Evolutionary conservation across 2,797 vertebrate genomes (phyloP).

Genomic region (Chrosomus eos): DNA sequence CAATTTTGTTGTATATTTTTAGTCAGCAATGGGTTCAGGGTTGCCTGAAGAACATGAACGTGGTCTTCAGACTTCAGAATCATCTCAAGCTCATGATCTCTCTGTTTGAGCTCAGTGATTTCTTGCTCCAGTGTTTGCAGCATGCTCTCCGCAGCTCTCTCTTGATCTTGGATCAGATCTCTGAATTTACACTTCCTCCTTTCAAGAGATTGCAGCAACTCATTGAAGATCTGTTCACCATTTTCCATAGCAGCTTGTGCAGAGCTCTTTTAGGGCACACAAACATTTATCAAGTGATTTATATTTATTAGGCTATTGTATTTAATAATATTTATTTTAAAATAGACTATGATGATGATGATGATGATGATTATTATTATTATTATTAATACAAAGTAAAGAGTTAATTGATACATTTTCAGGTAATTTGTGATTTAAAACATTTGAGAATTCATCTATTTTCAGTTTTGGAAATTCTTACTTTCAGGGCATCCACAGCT

Average conservation of each 20-base stretch:
- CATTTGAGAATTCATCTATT: not conserved
- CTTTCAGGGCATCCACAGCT: slow-evolving; percentile 49
- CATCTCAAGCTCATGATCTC: slow-evolving; percentile 45
- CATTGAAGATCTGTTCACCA: slow-evolving; percentile 50
- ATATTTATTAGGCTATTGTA: not conserved
- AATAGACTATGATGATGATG: no score
- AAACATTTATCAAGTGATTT: not conserved
- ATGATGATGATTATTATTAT: no score
- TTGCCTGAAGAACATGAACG: slow-evolving; percentile 56
- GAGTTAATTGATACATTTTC: not conserved
- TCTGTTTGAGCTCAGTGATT: slow-evolving; percentile 46
- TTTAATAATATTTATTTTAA: no score
- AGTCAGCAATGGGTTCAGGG: not conserved
- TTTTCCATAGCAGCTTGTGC: slow-evolving; percentile 45
- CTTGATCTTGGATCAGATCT: slow-evolving; percentile 52
- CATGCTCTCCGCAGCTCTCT: slow-evolving; percentile 35
- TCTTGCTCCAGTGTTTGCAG: slow-evolving; percentile 41
- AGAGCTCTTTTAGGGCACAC: slow-evolving; percentile 34
- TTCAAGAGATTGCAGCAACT: slow-evolving; percentile 55
- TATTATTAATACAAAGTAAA: not conserved
- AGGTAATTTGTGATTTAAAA: not conserved
- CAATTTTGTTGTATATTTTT: not conserved
- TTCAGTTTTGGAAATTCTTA: not conserved
- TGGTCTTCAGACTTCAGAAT: slow-evolving; percentile 53
- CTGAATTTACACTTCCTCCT: slow-evolving; percentile 61